Base-by-base conservation (phyloP, 2,888 invertebrate species). In the Miltochrista miniata region DNA sequence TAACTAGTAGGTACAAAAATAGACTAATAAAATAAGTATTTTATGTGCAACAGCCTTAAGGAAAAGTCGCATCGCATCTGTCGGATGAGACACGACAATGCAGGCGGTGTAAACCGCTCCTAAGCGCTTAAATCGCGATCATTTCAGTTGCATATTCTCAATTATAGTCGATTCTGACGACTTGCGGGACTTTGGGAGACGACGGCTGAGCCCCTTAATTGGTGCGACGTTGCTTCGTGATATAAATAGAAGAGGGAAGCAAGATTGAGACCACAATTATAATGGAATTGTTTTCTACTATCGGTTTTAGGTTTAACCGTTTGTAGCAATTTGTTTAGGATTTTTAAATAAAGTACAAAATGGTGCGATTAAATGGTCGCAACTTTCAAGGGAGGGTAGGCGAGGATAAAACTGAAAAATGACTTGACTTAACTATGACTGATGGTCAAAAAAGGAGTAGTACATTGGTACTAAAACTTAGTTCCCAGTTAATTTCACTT, bases 71-170 rank as follows among this genome's bases (percentile, higher is more conserved):
- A 4, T 24, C n/a, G n/a, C n/a, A n/a, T n/a, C n/a, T n/a, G n/a
- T 4, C 5, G 18, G 18, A 5, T 24, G 18, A 24, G 18, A 43
- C 35, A 37, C 41, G 47, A 54, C 39, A 46, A 15, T 13, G 41
- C 41, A 44, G 29, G 12, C 30, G 34, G 43, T 68, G 65, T 52
- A 41, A 45, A 34, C 9, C 36, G 24, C 37, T 40, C 68, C 45
- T 51, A 53, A 63, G 56, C 45, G 57, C 51, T 66, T 62, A 66
- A 62, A 59, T 62, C 63, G 64, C 56, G 64, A 67, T 69, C 57
- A 69, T 59, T 67, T 66, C 54, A 56, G 63, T 61, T 67, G 67
- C 67, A 67, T 67, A 69, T 67, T 67, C 67, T 67, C 70, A 67
- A 69, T 67, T 69, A 69, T 67, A 66, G 67, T 69, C 58, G 52